Conservation (phyloP, 2,888 invertebrate genomes). For the Salticus scenicus region DNA sequence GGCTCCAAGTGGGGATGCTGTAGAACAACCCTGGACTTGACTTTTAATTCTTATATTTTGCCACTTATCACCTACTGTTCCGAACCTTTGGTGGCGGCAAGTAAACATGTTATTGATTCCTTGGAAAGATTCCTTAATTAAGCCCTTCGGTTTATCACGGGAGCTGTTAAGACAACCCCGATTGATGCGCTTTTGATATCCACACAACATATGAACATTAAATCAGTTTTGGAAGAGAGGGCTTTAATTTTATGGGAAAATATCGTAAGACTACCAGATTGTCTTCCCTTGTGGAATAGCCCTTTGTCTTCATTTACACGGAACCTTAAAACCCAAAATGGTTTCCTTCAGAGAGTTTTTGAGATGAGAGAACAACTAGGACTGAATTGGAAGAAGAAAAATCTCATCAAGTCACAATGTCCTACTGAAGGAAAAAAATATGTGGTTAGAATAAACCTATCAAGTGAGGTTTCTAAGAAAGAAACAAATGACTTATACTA, state of each 20-base stretch:
- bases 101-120: neutral
- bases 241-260: conserved; percentile 25
- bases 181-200: conserved; percentile 29
- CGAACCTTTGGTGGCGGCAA: neutral
- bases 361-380: too few species aligned
- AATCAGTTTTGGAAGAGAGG: conserved; percentile 15
- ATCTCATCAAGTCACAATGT: too few species aligned
- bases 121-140: conserved; percentile 7
- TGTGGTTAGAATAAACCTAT: too few species aligned
- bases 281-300: too few species aligned
- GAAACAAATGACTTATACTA: too few species aligned
- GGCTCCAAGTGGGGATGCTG: conserved; percentile 24
- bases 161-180: conserved; percentile 14
- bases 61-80: conserved; percentile 24
- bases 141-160: conserved; percentile 16
- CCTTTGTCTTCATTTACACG: neutral
- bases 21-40: conserved; percentile 11
- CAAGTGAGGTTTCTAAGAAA: too few species aligned
- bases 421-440: too few species aligned
- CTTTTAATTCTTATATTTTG: conserved; percentile 5
- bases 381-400: too few species aligned
- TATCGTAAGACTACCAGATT: conserved; percentile 15
- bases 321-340: conserved; percentile 18
- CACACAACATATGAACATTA: conserved; percentile 14
- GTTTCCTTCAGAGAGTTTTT: conserved; percentile 19